Evolutionary conservation across 2,888 invertebrate genomes (phyloP), one percentile per base, ranked within the genome.

Genomic region (Subacronicta megacephala): DNA sequence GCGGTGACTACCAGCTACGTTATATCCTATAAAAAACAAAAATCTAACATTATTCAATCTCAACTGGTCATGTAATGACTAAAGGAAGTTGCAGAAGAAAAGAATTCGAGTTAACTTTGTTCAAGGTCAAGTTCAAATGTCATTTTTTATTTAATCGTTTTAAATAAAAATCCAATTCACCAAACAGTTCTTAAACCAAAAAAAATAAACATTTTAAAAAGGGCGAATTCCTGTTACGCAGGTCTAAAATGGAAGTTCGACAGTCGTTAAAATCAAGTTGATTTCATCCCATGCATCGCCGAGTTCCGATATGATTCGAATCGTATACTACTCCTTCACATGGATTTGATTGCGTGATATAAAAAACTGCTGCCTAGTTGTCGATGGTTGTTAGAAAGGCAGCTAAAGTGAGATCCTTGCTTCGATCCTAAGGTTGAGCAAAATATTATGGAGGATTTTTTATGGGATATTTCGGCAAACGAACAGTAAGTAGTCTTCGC

Each of bases 241-340:
- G 40, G n/a, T 51, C 42, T 29, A 43, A 23, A 51, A 43, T 41
- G 16, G 31, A 33, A 20, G 7, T n/a, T 26, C 36, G 16, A 26
- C 31, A 37, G 9, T 36, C 18, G 33, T 52, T 52, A 33, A 42
- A 63, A 40, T 50, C 20, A 46, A 57, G 15, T 33, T 20, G 43
- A 63, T 43, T 53, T 38, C 43, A 7, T 63, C 42, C 52, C 38
- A 50, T n/a, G 64, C 37, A 26, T 40, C 45, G 44, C 49, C 56
- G 33, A 33, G 3, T 13, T 31, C 37, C 23, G 26, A 51, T 51
- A 29, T 36, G 26, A 26, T 26, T n/a, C 31, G 35, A 36, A 36
- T 26, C 12, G 12, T 0, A 43, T 37, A 26, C 17, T 31, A 45
- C 16, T 7, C 15, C 20, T 52, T 33, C 3, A 18, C 2, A n/a